Evolutionary conservation across 2,888 invertebrate species (phyloP), one percentile per base, ranked within the genome.

Genomic region (Drosophila ustulata): DNA sequence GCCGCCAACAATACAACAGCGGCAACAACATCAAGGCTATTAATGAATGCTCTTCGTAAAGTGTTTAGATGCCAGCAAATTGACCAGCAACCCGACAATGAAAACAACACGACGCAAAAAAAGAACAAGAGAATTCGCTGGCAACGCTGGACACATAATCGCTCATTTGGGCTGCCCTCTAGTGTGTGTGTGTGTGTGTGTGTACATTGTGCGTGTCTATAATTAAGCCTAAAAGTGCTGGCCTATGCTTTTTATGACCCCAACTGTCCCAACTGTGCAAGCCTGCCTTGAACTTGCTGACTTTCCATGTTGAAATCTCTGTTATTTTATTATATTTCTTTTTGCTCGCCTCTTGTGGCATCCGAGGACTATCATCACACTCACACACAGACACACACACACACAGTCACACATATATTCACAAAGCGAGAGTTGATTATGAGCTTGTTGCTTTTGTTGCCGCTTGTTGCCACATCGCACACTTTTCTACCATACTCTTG

Each of bases 211-310:
- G 73, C 77, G 80, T 85, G 89, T 78, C 87, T 81, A 85, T 85
- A 88, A 85, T 85, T 85, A 85, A 85, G 85, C 82, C 73, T 69
- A 85, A 85, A 85, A 88, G 70, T 82, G 83, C 82, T 80, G 71
- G 82, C 78, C 84, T 86, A 75, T 80, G 83, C 80, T 73, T 75
- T 76, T 70, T 75, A 82, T 80, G 79, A 71, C 71, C 72, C 52
- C 55, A 68, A 77, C 47, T 71, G 69, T 68, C 68, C 71, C 66
- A 68, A 56, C 13, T 43, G 59, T 41, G 57, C 51, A 50, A 69
- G 69, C 66, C 70, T 65, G 67, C 73, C 78, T 69, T 73, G 81
- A 78, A 76, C 85, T 88, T 85, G 79, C 77, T 80, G 80, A 77
- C 77, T 80, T 79, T 71, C 72, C 34, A 57, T 62, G 75, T 75